phyloP scores from a whole-genome alignment of 2,113 vertebrate genomes.

The Nannospalax galili region DNA sequence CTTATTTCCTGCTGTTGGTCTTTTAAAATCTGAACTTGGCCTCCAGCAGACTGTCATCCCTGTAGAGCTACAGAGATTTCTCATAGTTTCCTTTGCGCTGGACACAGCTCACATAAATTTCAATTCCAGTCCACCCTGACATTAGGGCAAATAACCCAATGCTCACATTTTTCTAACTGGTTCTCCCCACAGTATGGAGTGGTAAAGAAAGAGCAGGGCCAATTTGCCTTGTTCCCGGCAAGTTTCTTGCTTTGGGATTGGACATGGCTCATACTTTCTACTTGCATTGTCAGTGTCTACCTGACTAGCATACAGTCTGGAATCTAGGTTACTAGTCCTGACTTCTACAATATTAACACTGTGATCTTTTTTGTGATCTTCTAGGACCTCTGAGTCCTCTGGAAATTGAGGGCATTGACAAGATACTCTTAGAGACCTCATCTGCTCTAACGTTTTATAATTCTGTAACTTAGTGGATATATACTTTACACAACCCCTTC shows the following conservation, averaged over 20 bases:
- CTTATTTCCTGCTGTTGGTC: background rate
- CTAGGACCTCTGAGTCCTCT: background rate
- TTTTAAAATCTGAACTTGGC: constrained; percentile 30
- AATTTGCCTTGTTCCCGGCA: background rate
- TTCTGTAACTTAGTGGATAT: background rate
- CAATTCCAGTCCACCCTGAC: background rate
- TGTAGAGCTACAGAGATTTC: constrained; percentile 34
- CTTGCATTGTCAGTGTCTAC: background rate
- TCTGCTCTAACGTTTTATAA: background rate
- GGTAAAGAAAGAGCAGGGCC: background rate
- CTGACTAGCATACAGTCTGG: background rate
- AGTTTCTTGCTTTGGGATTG: background rate
- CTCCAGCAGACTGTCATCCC: constrained; percentile 15
- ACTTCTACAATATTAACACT: background rate
- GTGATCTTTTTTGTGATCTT: background rate
- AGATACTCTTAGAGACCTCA: background rate
- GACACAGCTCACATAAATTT: constrained; percentile 9
- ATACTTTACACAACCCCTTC: background rate
- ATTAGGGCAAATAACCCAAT: background rate
- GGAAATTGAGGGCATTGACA: background rate
- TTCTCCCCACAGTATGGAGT: background rate
- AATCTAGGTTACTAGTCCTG: background rate
- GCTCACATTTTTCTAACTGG: constrained; percentile 16
- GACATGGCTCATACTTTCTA: background rate
- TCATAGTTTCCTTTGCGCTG: constrained; percentile 8